phyloP scores from a whole-genome alignment of 2,888 invertebrate species.

The Polydrusus cervinus region DNA sequence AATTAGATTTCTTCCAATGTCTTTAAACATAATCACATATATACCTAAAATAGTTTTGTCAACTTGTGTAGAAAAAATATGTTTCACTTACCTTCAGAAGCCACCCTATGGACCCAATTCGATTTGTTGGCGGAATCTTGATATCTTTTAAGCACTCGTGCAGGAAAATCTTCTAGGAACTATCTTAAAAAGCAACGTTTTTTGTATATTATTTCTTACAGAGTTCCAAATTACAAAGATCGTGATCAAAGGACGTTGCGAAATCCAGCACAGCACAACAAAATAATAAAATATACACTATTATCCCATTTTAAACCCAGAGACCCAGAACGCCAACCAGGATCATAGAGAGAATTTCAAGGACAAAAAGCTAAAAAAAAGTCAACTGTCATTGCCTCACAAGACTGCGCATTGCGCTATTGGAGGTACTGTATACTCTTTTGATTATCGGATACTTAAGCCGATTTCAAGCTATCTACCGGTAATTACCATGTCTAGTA shows the following conservation, averaged over 20 bases:
- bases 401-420: not conserved
- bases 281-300: too few species aligned
- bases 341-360: too few species aligned
- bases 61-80: too few species aligned
- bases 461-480: not conserved
- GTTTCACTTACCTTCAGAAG: slow-evolving; percentile 78
- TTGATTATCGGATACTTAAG: not conserved
- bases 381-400: not conserved
- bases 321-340: too few species aligned
- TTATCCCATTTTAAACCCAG: too few species aligned
- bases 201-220: not conserved
- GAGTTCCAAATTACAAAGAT: not conserved
- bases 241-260: not conserved
- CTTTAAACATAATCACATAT: too few species aligned
- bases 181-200: not conserved
- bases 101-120: slow-evolving; percentile 88
- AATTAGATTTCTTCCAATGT: too few species aligned
- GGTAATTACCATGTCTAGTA: too few species aligned
- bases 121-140: slow-evolving; percentile 88
- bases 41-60: too few species aligned
- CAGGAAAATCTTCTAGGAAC: not conserved
- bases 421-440: not conserved
- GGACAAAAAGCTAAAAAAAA: too few species aligned
- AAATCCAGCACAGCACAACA: not conserved
- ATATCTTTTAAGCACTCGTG: slow-evolving; percentile 72